Evolutionary conservation across 1,140 invertebrate genomes (phyloP), one percentile per base, ranked within the genome.

Genomic region (Papilio machaon): DNA sequence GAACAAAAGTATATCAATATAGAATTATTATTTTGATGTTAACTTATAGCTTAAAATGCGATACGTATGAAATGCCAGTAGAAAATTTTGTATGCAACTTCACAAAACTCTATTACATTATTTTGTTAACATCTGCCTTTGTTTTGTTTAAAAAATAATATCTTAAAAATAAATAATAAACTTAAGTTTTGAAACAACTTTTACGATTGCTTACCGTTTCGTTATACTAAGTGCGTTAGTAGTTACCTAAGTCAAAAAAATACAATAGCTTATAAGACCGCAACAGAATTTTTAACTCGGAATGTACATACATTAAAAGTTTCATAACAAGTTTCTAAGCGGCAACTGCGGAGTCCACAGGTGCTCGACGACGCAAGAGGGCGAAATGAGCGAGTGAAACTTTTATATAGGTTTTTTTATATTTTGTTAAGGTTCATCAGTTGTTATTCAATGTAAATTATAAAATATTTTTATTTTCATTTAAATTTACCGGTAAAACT

Each of bases 271-370:
- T 38, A 70, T 15, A 70, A 70, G 64, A 70, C 30, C 46, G 74
- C 74, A 76, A 13, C 47, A 23, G 43, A 76, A 76, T 76, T 76
- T 76, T 76, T 49, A 76, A 76, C 46, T 76, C 43, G 46, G 46
- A 49, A 76, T 49, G 8, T 49, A 49, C 74, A 10, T 49, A 49
- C 74, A 52, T 76, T 76, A 49, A 49, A 76, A 76, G 46, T 76
- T 76, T 54, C 43, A 30, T 76, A 76, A 76, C 74, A 76, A 76
- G 43, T 76, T 76, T 23, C 19, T 52, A 52, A 76, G 46, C 74
- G 47, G 47, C 46, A 19, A 76, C 74, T 54, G 74, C 74, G 23
- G 74, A 76, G 74, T 52, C 74, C 74, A 76, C 74, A 76, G 74
- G 74, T 76, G 74, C 74, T 76, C 46, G 2, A 49, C 46, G 3